Percentiles rank a stretch among this genome's conserved stretches.
These are phyloP conservation scores for Patella pellucida DNA, from an alignment of 2,888 invertebrate species.

Conservation along the genomic window DNA sequence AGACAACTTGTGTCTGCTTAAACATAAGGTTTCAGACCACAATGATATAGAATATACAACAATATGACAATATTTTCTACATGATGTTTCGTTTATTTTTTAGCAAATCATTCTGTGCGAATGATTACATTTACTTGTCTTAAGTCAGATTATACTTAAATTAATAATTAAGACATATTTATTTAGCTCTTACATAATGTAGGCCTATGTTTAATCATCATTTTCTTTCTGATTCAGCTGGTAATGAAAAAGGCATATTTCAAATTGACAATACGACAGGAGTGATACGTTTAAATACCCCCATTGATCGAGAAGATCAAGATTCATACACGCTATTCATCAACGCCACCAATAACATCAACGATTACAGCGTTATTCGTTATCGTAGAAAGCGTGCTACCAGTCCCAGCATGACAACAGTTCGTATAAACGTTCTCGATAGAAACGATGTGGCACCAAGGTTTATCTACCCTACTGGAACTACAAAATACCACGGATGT, in stretches of 20 bases:
- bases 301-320: conserved; percentile 85
- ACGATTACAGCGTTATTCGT: conserved; percentile 52
- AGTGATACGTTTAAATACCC: conserved; percentile 82
- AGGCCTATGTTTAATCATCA: no score
- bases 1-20: no score
- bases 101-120: no score
- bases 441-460: conserved; percentile 82
- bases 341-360: conserved; percentile 84
- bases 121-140: no score
- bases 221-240: conserved; percentile 67
- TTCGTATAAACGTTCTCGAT: conserved; percentile 78
- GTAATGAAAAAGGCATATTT: conserved; percentile 83
- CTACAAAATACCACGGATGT: conserved; percentile 79
- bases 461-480: conserved; percentile 74
- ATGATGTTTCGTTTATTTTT: no score
- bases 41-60: no score
- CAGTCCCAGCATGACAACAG: conserved; percentile 79
- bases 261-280: conserved; percentile 86
- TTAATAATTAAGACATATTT: no score
- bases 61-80: no score
- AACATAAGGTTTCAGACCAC: no score
- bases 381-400: conserved; percentile 39
- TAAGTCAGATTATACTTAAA: no score
- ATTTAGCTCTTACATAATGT: no score
- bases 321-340: conserved; percentile 83